Base-by-base conservation (phyloP, 2,113 vertebrate genomes). In the Acrocephalus kingi region DNA sequence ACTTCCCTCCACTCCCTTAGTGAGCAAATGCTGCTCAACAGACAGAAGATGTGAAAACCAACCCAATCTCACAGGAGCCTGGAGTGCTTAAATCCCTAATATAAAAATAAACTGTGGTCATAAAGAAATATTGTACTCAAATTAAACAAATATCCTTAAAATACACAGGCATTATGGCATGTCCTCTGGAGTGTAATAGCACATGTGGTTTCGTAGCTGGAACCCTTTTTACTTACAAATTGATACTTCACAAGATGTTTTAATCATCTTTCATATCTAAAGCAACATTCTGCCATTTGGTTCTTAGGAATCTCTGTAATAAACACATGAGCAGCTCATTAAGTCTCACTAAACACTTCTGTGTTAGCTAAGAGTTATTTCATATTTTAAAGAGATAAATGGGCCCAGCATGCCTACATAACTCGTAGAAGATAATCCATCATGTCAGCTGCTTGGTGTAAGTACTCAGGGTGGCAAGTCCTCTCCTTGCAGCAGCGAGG, bases 301-400 rank as follows among this genome's bases (percentile, higher is more conserved):
- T 81, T 91, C 82, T 74, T 59, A 52, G 87, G 84, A 91, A 69
- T 82, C 84, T 89, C 71, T 77, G 59, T 33, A 88, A 88, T 92
- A 95, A 96, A 95, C 88, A 59, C 71, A 48, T 28, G 63, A 90
- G 76, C 79, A 94, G 87, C 80, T 94, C 90, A 86, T 94, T 94
- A 96, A 93, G 63, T 35, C 76, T 97, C 83, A 52, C 77, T 94
- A 92, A 83, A 86, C 64, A 68, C 48, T 91, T 92, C 43, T 61
- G 52, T 81, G 52, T 72, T 67, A 90, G 72, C 37, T 52, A 80
- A 63, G 77, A 89, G 73, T 88, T 84, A 71, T 81, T 93, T 84
- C 72, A 68, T 92, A 52, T 93, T 92, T 91, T 88, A 88, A 80
- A 51, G 23, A 90, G 85, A 88, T 81, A 81, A 95, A 90, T 91